A percentile compares a stretch with the other conserved stretches of the same genome.
These are phyloP conservation scores for Andrena praecox DNA, from an alignment of 2,888 invertebrate genomes.

Conservation along the genomic window DNA sequence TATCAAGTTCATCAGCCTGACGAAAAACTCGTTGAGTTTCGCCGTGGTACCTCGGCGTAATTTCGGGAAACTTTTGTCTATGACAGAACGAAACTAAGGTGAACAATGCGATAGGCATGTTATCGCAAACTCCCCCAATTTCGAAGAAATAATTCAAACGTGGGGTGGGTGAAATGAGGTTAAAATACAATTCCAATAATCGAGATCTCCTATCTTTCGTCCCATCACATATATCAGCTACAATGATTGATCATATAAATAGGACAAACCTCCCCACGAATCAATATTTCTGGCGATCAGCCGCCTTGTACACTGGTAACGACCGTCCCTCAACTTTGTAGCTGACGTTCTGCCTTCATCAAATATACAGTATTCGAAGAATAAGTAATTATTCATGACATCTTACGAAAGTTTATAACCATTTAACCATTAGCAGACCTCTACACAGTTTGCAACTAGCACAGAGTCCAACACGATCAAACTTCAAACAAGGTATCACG, in stretches of 20 bases:
- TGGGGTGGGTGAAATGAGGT: background rate
- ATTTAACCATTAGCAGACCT: background rate
- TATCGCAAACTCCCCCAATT: background rate
- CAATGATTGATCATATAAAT: constrained; percentile 59
- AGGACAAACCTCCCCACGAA: constrained; percentile 44
- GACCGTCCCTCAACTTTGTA: constrained; percentile 1
- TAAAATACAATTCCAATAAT: background rate
- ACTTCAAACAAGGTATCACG: background rate
- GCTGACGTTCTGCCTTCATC: constrained; percentile 16
- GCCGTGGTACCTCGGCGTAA: constrained; percentile 79
- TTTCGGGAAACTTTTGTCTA: constrained; percentile 79
- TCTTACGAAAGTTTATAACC: background rate
- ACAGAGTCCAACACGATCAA: background rate
- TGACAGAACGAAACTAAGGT: constrained; percentile 3
- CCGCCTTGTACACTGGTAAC: background rate
- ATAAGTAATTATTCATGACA: constrained; percentile 14
- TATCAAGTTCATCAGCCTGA: constrained; percentile 77
- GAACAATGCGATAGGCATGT: background rate
- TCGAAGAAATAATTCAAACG: background rate
- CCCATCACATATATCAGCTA: background rate
- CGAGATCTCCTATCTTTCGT: background rate
- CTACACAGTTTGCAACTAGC: background rate
- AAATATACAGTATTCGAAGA: constrained; percentile 30
- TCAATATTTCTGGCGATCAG: constrained; percentile 63
- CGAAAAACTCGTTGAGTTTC: constrained; percentile 79